phyloP scores from a whole-genome alignment of 2,888 invertebrate species.

The Flexamia atlantica region DNA sequence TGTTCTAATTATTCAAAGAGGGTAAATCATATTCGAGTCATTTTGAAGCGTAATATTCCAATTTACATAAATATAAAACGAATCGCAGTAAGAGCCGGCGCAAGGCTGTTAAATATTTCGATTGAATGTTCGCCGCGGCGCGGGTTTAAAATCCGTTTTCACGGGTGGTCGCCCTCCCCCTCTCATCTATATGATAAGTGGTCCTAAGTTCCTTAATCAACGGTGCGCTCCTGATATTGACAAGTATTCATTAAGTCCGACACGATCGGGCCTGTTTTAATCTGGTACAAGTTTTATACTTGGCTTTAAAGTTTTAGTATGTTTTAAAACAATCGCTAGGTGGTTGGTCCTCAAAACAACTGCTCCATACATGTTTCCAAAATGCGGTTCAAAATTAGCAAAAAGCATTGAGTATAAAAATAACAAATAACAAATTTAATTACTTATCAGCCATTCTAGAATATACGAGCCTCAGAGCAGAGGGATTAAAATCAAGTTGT shows the following conservation, averaged over 20 bases:
- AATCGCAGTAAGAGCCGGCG: constrained; percentile 2
- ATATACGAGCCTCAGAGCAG: too few relatives aligned
- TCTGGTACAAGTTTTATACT: not conserved
- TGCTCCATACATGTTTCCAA: too few relatives aligned
- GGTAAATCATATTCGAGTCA: constrained; percentile 20
- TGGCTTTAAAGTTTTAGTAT: not conserved
- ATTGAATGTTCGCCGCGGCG: constrained; percentile 63
- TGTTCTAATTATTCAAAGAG: constrained; percentile 20
- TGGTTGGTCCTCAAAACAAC: too few relatives aligned
- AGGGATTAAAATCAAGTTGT: too few relatives aligned
- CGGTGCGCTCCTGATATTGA: constrained; percentile 51
- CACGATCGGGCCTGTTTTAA: constrained; percentile 14
- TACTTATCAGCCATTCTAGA: too few relatives aligned
- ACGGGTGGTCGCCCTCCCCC: constrained; percentile 60
- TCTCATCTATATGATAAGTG: constrained; percentile 64
- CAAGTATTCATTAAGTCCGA: constrained; percentile 55
- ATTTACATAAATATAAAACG: constrained; percentile 60
- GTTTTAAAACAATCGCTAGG: too few relatives aligned
- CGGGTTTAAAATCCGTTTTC: constrained; percentile 65
- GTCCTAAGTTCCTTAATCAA: constrained; percentile 58
- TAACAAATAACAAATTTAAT: too few relatives aligned
- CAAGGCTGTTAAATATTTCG: constrained; percentile 65
- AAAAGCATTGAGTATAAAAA: too few relatives aligned
- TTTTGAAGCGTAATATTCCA: constrained; percentile 53
- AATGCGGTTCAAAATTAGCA: too few relatives aligned